Evolutionary conservation across 2,797 vertebrate species (phyloP).

Genomic region (Vultur gryphus): DNA sequence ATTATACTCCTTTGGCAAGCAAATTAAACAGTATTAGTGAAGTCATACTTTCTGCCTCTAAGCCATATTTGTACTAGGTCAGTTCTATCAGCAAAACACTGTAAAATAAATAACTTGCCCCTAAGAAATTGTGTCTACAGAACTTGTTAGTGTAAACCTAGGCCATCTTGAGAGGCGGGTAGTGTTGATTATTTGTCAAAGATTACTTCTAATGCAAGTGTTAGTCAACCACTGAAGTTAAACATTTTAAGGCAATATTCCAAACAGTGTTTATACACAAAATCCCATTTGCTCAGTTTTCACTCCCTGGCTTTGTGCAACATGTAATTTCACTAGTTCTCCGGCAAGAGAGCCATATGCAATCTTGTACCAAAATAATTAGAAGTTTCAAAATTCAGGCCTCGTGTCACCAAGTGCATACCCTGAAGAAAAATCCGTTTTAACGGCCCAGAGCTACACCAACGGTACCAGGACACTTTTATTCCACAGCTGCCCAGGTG

Average conservation of each 20-base stretch:
- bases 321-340: background rate
- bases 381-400: background rate
- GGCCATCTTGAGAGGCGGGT: background rate
- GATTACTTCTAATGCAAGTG: background rate
- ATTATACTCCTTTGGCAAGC: background rate
- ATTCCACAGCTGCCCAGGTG: too few relatives aligned
- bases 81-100: background rate
- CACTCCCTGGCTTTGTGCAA: background rate
- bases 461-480: too few relatives aligned
- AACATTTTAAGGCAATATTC: background rate
- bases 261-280: background rate
- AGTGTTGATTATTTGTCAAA: background rate
- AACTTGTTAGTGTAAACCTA: background rate
- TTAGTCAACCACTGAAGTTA: background rate
- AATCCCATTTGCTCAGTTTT: background rate
- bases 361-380: background rate
- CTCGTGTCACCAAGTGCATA: accelerated
- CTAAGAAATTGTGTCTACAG: background rate
- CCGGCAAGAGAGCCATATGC: background rate
- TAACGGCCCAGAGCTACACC: background rate
- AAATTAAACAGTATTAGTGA: background rate
- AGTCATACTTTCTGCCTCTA: background rate
- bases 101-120: background rate
- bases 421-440: background rate
- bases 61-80: background rate